Conservation (phyloP, 2,113 vertebrate genomes). For the Asarcornis scutulata region DNA sequence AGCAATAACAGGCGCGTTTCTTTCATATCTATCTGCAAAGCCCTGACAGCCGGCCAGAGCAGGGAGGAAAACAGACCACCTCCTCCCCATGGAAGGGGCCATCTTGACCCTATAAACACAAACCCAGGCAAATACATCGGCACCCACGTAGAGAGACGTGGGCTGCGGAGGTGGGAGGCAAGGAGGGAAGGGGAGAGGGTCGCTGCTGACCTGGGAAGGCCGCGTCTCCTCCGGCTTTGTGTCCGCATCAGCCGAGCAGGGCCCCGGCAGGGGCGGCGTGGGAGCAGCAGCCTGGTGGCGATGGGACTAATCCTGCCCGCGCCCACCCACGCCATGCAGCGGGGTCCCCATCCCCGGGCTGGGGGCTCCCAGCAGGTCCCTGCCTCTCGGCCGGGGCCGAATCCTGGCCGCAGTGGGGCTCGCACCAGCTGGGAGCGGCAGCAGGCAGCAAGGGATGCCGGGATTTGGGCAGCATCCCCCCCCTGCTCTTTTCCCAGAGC, state of each 20-base stretch:
- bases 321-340: not conserved
- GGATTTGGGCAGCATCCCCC: constrained; percentile 7
- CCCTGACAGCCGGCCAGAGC: fast-evolving
- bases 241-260: not conserved
- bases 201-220: constrained; percentile 30
- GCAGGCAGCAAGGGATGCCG: constrained; percentile 23
- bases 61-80: not conserved
- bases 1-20: too few relatives aligned
- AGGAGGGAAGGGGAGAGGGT: not conserved
- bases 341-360: not conserved
- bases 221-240: not conserved
- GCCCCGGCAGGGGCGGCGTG: not conserved
- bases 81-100: not conserved
- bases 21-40: not conserved
- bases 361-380: not conserved
- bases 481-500: not conserved
- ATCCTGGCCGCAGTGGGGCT: not conserved
- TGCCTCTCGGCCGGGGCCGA: not conserved
- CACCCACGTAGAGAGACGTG: not conserved
- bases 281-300: not conserved
- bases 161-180: not conserved
- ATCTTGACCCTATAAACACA: not conserved
- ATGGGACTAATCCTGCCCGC: not conserved
- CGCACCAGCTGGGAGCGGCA: not conserved
- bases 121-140: not conserved